Conservation (phyloP, 2,888 invertebrate genomes). For the Piscicola geometra region DNA sequence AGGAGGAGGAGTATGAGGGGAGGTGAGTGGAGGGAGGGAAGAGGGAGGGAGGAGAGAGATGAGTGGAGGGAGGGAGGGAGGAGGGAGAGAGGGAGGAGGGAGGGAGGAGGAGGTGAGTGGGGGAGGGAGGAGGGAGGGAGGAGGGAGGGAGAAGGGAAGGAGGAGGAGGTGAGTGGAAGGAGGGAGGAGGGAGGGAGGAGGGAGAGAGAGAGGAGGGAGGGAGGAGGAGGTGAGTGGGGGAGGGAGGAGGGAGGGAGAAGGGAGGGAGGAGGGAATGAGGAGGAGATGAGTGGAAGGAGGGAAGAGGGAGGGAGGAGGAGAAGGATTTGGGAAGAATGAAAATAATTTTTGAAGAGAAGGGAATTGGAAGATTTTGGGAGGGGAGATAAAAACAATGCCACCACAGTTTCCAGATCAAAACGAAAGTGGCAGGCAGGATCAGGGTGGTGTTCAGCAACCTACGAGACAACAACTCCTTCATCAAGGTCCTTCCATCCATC, state of each 20-base stretch:
- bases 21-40: constrained; percentile 33
- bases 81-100: constrained; percentile 53
- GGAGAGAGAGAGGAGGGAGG: constrained; percentile 46
- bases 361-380: not conserved
- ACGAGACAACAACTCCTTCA: constrained; percentile 55
- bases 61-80: not conserved
- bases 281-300: not conserved
- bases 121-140: constrained; percentile 51
- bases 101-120: constrained; percentile 58
- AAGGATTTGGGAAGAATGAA: constrained; percentile 54
- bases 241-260: constrained; percentile 57
- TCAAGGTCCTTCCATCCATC: too few relatives aligned
- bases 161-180: constrained; percentile 55
- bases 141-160: constrained; percentile 41
- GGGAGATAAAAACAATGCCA: not conserved
- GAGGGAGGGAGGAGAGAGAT: not conserved
- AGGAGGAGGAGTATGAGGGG: constrained; percentile 57
- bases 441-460: constrained; percentile 53
- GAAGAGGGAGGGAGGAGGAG: constrained; percentile 46
- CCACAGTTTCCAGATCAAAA: constrained; percentile 51
- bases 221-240: constrained; percentile 56
- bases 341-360: not conserved
- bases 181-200: constrained; percentile 58
- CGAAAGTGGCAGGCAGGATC: constrained; percentile 51
- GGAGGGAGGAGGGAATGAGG: constrained; percentile 45